Base-by-base conservation (phyloP, 2,797 vertebrate species). In the Enteromius paludinosus region DNA sequence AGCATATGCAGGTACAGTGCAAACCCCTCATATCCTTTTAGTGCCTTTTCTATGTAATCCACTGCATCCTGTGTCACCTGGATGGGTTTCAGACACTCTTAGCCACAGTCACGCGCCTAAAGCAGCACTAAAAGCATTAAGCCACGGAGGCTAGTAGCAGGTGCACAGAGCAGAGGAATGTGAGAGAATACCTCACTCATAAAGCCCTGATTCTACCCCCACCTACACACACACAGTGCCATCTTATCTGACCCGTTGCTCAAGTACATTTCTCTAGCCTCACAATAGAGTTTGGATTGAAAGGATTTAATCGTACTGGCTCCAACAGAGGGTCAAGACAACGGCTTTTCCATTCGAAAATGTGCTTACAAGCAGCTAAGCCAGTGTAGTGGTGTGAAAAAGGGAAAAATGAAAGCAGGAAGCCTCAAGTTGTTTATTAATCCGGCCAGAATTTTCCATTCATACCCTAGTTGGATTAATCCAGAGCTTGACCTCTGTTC, bases 251-350 rank as follows among this genome's bases (percentile, higher is more conserved):
- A 76, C 82, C 79, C 62, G 12, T 41, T 74, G 65, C 81, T 68
- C 61, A 73, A 83, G 43, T 79, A 69, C 75, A 71, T 85, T 74
- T 76, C 73, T 84, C 61, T 45, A 47, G 61, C 78, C 52, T 70
- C 79, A 85, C 81, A 87, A 79, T 79, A 70, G 74, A 85, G 83
- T 83, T 82, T 79, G 86, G 81, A 81, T 83, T 81, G 77, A 86
- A 87, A 81, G 81, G 86, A 89, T 88, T 86, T 86, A 84, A 86
- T 87, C 70, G 45, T 41, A 81, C 82, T 52, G 43, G 72, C 84
- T 84, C 62, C 65, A 83, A 86, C 77, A 38, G 52, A 70, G 81
- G 83, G 83, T 83, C 84, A 86, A 81, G 82, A 81, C 84, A 84
- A 47, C 72, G 28, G 70, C 47, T 86, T 85, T 82, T 68, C 73